Evolutionary conservation across 2,888 invertebrate genomes (phyloP).

Genomic region (Synanthedon myopaeformis): DNA sequence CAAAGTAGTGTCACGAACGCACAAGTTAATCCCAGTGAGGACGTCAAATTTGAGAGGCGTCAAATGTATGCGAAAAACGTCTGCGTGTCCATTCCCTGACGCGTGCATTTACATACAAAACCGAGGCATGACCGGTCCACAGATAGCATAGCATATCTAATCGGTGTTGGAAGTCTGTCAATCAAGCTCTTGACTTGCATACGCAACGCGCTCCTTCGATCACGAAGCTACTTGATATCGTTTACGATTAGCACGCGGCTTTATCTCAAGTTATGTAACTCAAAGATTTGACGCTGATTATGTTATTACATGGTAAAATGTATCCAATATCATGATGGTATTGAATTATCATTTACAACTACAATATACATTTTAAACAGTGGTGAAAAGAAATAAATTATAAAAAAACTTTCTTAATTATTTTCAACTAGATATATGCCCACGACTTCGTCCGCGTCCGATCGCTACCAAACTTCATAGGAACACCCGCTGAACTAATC

Average conservation of each 20-base stretch:
- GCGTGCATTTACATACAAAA: constrained; percentile 61
- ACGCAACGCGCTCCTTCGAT: constrained; percentile 36
- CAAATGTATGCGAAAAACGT: constrained; percentile 28
- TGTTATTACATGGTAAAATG: too few relatives aligned
- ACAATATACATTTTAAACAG: too few relatives aligned
- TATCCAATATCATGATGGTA: not conserved
- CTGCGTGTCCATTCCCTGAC: constrained; percentile 30
- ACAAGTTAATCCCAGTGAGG: not conserved
- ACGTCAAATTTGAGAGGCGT: constrained; percentile 21
- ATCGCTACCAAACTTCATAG: too few relatives aligned
- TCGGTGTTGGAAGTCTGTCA: constrained; percentile 40
- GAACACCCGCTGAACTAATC: too few relatives aligned
- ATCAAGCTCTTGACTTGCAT: constrained; percentile 37
- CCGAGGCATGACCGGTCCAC: constrained; percentile 41
- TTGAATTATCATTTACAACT: not conserved
- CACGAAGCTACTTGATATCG: constrained; percentile 30
- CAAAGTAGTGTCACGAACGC: constrained; percentile 19
- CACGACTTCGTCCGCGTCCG: too few relatives aligned
- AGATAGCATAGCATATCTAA: constrained; percentile 61
- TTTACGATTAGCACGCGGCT: constrained; percentile 18
- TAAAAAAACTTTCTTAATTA: too few relatives aligned
- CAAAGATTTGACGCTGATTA: not conserved
- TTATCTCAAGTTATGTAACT: constrained; percentile 2
- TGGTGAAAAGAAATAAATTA: too few relatives aligned
- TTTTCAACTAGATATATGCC: too few relatives aligned